phyloP scores from a whole-genome alignment of 2,113 vertebrate species.

The Gavialis gangeticus region DNA sequence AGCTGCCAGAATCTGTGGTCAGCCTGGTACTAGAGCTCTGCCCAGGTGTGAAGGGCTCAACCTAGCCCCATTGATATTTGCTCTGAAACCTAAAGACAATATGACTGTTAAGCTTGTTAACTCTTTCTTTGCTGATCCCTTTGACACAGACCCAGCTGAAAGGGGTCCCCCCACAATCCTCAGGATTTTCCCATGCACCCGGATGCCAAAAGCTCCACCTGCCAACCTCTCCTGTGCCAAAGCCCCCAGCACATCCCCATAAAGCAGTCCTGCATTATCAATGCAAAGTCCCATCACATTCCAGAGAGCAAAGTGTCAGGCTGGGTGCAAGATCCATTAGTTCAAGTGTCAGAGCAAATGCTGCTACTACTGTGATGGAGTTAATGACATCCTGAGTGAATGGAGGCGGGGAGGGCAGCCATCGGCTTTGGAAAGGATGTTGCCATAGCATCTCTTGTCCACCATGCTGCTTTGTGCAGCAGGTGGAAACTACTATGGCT shows the following conservation, averaged over 20 bases:
- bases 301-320: too few relatives aligned
- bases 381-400: too few relatives aligned
- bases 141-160: neutral
- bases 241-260: neutral
- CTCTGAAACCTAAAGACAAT: neutral
- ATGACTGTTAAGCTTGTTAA: neutral
- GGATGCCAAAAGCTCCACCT: neutral
- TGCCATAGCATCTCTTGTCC: neutral
- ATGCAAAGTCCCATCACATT: neutral
- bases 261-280: neutral
- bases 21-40: accelerated
- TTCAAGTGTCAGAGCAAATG: neutral
- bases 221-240: neutral
- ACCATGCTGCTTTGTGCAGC: too few relatives aligned
- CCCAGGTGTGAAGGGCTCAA: neutral
- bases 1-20: accelerated
- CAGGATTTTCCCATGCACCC: neutral
- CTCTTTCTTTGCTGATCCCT: neutral
- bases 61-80: neutral
- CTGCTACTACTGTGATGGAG: neutral
- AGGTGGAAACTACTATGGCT: too few relatives aligned
- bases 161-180: neutral
- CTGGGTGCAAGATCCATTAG: neutral
- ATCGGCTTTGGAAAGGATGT: neutral
- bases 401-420: neutral